Evolutionary conservation across 2,797 vertebrate genomes (phyloP).

Genomic region (Fratercula arctica): DNA sequence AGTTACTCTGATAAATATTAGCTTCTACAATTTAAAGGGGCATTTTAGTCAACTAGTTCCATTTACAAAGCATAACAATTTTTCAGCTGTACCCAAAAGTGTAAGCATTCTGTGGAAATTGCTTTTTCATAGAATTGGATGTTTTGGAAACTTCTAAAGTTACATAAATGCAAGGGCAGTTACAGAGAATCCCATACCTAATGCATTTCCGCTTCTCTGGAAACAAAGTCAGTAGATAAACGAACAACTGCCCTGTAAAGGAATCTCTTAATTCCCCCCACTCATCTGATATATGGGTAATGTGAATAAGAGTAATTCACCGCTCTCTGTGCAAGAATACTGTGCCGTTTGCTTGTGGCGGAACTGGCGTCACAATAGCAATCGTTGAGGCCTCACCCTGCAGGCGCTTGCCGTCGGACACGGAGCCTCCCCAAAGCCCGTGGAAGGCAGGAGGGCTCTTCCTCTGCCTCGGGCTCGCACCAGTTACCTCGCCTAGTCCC

Average conservation of each 20-base stretch:
- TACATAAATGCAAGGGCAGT: background rate
- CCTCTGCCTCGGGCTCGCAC: background rate
- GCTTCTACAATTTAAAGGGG: background rate
- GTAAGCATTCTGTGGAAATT: background rate
- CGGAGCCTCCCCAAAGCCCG: fast-evolving
- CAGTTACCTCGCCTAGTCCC: background rate
- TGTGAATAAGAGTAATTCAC: background rate
- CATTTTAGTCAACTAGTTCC: background rate
- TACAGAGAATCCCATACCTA: background rate
- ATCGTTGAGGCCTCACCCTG: background rate
- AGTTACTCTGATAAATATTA: background rate
- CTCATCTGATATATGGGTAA: background rate
- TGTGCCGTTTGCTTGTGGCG: background rate
- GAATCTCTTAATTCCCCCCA: background rate
- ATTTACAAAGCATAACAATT: background rate
- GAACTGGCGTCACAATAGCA: background rate
- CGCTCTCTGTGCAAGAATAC: background rate
- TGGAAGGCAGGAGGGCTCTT: background rate
- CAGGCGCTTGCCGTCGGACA: background rate
- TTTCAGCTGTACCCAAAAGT: background rate
- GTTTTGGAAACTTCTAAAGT: background rate
- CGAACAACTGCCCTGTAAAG: background rate
- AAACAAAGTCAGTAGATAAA: background rate
- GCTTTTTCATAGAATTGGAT: background rate
- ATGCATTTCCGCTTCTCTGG: background rate